Evolutionary conservation across 2,888 invertebrate species (phyloP).

Genomic region (Halictus quadricinctus): DNA sequence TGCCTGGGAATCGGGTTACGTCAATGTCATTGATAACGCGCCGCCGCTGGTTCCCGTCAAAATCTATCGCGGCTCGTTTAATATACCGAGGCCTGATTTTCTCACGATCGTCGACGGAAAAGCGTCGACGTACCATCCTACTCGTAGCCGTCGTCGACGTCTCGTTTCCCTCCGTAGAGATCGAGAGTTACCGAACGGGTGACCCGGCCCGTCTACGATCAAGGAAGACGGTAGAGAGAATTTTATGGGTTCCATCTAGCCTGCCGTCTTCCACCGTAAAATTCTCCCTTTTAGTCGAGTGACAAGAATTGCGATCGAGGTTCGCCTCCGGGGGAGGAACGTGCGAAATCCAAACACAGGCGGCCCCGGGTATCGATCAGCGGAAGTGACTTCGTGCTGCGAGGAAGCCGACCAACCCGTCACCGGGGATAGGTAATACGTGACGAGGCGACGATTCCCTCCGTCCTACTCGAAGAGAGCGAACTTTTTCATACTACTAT

Average conservation of each 20-base stretch:
- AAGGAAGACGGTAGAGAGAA: neutral
- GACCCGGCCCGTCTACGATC: neutral
- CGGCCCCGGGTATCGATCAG: conserved; percentile 32
- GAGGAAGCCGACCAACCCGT: neutral
- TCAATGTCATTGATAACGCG: conserved; percentile 68
- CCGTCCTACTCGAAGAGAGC: neutral
- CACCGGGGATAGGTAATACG: neutral
- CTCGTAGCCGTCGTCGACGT: neutral
- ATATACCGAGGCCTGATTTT: conserved; percentile 44
- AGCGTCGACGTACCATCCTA: neutral
- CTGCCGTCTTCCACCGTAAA: conserved; percentile 32
- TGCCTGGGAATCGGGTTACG: conserved; percentile 66
- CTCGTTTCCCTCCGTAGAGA: neutral
- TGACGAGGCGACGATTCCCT: neutral
- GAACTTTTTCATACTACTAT: neutral
- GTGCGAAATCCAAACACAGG: conserved; percentile 57
- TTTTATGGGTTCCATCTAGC: conserved; percentile 49
- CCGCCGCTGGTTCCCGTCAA: conserved; percentile 50
- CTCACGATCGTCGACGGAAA: conserved; percentile 27
- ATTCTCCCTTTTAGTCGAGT: conserved; percentile 48
- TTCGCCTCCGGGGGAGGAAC: conserved; percentile 38
- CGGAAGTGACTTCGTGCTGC: neutral
- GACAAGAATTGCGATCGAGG: conserved; percentile 66
- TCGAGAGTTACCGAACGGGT: conserved; percentile 2
- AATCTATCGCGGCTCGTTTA: conserved; percentile 56